A percentile compares a stretch with the other conserved stretches of the same genome.
These are phyloP conservation scores for Alentia gelatinosa DNA, from an alignment of 2,888 invertebrate species.

Conservation along the genomic window DNA sequence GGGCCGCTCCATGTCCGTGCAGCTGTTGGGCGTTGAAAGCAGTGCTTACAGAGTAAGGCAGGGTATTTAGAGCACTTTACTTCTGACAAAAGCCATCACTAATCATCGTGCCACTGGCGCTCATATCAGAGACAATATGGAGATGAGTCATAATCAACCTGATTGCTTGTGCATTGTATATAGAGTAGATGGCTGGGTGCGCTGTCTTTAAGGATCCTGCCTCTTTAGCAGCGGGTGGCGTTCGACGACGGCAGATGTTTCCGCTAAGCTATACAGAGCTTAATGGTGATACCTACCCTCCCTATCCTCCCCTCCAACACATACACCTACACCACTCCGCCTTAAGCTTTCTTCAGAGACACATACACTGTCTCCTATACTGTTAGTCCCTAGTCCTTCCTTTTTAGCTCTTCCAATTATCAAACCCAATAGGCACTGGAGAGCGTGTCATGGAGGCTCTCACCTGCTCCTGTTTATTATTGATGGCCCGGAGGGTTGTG, in stretches of 20 bases:
- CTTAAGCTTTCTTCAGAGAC: background rate
- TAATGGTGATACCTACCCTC: too few relatives aligned
- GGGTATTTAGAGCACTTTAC: too few relatives aligned
- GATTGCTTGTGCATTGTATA: background rate
- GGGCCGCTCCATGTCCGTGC: too few relatives aligned
- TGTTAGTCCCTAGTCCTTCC: background rate
- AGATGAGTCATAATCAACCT: background rate
- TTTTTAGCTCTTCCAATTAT: too few relatives aligned
- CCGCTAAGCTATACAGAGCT: background rate
- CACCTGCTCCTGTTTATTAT: too few relatives aligned
- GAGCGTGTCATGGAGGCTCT: too few relatives aligned
- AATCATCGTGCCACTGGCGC: background rate
- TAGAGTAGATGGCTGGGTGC: background rate
- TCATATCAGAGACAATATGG: background rate
- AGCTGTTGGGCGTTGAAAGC: too few relatives aligned
- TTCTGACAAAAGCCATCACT: conserved; percentile 5
- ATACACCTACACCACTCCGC: background rate
- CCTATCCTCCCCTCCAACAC: background rate
- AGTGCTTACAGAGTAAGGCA: too few relatives aligned
- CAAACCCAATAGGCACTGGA: too few relatives aligned
- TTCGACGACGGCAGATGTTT: background rate
- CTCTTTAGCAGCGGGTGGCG: background rate
- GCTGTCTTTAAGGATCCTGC: background rate
- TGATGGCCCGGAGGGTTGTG: too few relatives aligned
- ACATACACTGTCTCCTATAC: background rate